A percentile compares a stretch with the other conserved stretches of the same genome.
Conservation (phyloP, 1,140 invertebrate genomes). For the Lasioglossum albipes region DNA sequence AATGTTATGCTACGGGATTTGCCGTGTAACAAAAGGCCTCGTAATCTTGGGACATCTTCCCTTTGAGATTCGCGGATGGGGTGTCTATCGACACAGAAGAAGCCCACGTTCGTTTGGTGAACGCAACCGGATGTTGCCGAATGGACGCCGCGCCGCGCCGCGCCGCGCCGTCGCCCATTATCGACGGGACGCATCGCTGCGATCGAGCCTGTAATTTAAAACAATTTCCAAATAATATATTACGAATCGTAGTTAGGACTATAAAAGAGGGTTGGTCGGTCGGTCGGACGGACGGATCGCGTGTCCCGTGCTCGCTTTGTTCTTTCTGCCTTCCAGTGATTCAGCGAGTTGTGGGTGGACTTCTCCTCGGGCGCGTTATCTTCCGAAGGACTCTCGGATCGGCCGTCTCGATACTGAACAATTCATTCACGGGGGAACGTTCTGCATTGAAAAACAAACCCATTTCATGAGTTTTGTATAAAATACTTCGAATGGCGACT, state of each 20-base stretch:
- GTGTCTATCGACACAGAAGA: not conserved
- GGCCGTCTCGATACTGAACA: constrained; percentile 2
- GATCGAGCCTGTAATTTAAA: constrained; percentile 62
- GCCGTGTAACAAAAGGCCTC: not conserved
- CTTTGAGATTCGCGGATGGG: not conserved
- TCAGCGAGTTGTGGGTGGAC: constrained; percentile 63
- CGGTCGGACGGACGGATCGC: not conserved
- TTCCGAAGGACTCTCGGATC: not conserved
- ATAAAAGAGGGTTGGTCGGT: constrained; percentile 38
- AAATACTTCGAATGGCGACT: too few relatives aligned
- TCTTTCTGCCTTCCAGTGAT: constrained; percentile 52
- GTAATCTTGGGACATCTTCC: not conserved
- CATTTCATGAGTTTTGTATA: too few relatives aligned
- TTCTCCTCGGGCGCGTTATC: constrained; percentile 29
- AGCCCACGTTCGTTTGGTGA: not conserved
- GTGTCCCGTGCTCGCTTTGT: constrained; percentile 23
- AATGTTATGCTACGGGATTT: not conserved
- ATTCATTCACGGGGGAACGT: not conserved
- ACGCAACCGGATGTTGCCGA: constrained; percentile 37
- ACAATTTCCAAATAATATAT: constrained; percentile 67
- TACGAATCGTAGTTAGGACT: constrained; percentile 49
- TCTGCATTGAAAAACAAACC: too few relatives aligned
- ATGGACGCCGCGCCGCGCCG: constrained; percentile 50
- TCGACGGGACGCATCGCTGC: constrained; percentile 30
- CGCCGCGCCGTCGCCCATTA: constrained; percentile 61